These are phyloP conservation scores for Dolichallabes microphthalmus DNA, from an alignment of 2,113 vertebrate species.

Conservation along the genomic window DNA sequence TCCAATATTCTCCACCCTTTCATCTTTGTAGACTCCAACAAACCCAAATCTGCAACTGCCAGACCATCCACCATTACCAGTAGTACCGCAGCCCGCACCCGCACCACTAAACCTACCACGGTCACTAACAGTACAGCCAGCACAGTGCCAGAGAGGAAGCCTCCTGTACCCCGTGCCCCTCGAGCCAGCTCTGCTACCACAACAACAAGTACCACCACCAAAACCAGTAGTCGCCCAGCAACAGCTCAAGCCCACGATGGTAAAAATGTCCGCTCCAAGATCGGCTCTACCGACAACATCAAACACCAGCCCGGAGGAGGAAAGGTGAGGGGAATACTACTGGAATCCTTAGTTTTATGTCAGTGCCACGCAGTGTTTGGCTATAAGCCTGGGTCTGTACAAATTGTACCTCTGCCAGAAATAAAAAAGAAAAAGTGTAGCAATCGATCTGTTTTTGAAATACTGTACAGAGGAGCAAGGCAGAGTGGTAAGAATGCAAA, in stretches of 20 bases:
- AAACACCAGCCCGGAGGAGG: constrained; percentile 92
- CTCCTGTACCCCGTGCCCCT: constrained; percentile 56
- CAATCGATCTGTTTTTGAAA: neutral
- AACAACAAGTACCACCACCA: constrained; percentile 48
- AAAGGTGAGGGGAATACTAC: constrained; percentile 75
- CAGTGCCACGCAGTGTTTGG: neutral
- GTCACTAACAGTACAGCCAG: constrained; percentile 60
- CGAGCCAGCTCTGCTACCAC: constrained; percentile 49
- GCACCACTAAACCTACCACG: constrained; percentile 59
- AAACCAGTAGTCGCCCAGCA: constrained; percentile 63
- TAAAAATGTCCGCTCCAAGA: constrained; percentile 84
- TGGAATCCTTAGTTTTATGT: neutral
- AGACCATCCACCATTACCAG: constrained; percentile 53
- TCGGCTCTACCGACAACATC: constrained; percentile 90
- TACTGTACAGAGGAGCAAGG: neutral
- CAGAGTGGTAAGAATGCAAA: neutral
- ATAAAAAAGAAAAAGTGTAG: neutral
- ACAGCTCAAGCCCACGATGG: constrained; percentile 72
- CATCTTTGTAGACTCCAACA: constrained; percentile 63
- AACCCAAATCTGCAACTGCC: constrained; percentile 70
- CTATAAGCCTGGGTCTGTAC: neutral
- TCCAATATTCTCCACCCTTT: constrained; percentile 28
- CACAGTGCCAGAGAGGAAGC: constrained; percentile 72
- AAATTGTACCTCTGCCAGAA: neutral
- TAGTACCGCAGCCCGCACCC: constrained; percentile 63